Evolutionary conservation across 2,888 invertebrate species (phyloP).

Genomic region (Conchocele bisecta): DNA sequence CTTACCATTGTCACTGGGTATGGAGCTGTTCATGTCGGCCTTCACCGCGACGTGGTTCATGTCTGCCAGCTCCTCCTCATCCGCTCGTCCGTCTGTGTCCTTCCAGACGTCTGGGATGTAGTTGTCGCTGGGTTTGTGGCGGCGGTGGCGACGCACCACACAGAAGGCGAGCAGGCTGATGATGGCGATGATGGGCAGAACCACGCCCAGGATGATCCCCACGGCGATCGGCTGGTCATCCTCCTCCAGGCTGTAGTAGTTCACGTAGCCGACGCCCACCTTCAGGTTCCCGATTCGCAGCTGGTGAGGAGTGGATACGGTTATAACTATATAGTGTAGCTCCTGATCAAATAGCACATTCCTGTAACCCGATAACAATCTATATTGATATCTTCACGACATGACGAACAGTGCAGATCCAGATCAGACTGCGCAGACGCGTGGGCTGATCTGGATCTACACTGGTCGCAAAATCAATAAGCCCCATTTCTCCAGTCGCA

Average conservation of each 20-base stretch:
- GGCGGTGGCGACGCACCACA: conserved; percentile 74
- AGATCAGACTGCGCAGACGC: too few relatives aligned
- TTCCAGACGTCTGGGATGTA: conserved; percentile 78
- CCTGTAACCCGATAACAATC: too few relatives aligned
- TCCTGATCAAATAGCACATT: too few relatives aligned
- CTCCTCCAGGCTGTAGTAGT: conserved; percentile 64
- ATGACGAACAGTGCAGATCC: too few relatives aligned
- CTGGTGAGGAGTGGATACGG: conserved; percentile 56
- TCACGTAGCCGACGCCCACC: conserved; percentile 69
- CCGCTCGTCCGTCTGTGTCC: conserved; percentile 71
- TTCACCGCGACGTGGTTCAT: conserved; percentile 73
- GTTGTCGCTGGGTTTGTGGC: conserved; percentile 72
- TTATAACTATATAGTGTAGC: too few relatives aligned
- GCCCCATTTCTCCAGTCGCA: too few relatives aligned
- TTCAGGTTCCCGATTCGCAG: conserved; percentile 71
- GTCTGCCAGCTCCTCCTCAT: conserved; percentile 70
- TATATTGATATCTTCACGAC: too few relatives aligned
- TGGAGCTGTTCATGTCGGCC: conserved; percentile 74
- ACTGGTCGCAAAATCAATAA: too few relatives aligned
- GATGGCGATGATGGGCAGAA: conserved; percentile 76
- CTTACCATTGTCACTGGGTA: conserved; percentile 69
- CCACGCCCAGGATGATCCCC: conserved; percentile 78
- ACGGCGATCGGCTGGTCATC: conserved; percentile 71
- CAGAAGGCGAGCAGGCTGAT: conserved; percentile 75
- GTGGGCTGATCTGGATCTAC: too few relatives aligned